Evolutionary conservation across 2,888 invertebrate genomes (phyloP).

Genomic region (Unio pictorum): DNA sequence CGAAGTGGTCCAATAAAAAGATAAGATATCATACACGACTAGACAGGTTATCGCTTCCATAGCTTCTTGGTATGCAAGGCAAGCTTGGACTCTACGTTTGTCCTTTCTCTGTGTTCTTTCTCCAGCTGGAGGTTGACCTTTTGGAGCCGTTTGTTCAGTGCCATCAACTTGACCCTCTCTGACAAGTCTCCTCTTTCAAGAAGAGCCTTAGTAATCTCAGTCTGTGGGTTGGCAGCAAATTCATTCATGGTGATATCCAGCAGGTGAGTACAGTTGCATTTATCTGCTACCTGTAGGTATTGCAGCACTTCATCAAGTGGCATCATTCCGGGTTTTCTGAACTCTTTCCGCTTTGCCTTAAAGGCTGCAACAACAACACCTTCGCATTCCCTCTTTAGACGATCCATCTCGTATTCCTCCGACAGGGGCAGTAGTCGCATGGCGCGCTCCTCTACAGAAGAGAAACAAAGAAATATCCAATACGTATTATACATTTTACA

Average conservation of each 20-base stretch:
- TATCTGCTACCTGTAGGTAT: slow-evolving; percentile 33
- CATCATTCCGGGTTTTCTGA: slow-evolving; percentile 19
- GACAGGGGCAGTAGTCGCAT: slow-evolving; percentile 34
- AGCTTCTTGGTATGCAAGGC: background rate
- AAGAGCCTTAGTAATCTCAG: slow-evolving; percentile 14
- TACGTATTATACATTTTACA: too few species aligned
- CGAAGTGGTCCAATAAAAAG: too few species aligned
- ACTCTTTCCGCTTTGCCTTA: slow-evolving; percentile 13
- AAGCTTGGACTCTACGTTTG: slow-evolving; percentile 7
- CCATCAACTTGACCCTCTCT: slow-evolving; percentile 30
- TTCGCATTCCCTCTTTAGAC: slow-evolving; percentile 30
- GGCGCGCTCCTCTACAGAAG: slow-evolving; percentile 31
- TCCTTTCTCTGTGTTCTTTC: slow-evolving; percentile 19
- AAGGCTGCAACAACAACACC: slow-evolving; percentile 28
- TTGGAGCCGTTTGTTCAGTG: slow-evolving; percentile 33
- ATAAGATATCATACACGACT: too few species aligned
- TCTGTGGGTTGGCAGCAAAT: slow-evolving; percentile 31
- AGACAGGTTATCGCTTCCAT: too few species aligned
- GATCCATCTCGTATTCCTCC: slow-evolving; percentile 30
- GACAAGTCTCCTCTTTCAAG: slow-evolving; percentile 26
- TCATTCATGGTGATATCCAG: slow-evolving; percentile 25
- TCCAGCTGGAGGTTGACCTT: slow-evolving; percentile 35
- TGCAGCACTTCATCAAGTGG: slow-evolving; percentile 31
- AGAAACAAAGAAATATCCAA: background rate
- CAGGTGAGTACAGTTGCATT: slow-evolving; percentile 25